These are phyloP conservation scores for Vipera latastei DNA, from an alignment of 2,797 vertebrate species.

Conservation along the genomic window DNA sequence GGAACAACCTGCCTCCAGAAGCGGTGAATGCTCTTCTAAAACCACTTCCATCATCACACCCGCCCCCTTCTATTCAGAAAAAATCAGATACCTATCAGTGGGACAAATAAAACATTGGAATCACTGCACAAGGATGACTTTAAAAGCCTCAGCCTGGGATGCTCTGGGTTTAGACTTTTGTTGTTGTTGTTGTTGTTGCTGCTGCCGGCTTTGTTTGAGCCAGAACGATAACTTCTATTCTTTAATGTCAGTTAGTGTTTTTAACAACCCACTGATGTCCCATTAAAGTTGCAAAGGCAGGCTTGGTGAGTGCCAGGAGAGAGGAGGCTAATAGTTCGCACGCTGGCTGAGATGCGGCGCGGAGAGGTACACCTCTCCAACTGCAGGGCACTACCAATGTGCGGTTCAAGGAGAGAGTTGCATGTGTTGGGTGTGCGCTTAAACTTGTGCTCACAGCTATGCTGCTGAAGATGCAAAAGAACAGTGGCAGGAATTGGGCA, in stretches of 20 bases:
- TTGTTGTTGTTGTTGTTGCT: neutral
- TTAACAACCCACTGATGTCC: constrained; percentile 50
- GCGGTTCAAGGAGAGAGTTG: neutral
- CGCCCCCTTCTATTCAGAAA: neutral
- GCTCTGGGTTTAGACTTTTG: neutral
- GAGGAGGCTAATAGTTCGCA: constrained; percentile 27
- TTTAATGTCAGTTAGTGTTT: constrained; percentile 58
- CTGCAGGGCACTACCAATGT: constrained; percentile 17
- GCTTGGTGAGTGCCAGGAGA: constrained; percentile 53
- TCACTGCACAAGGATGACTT: neutral
- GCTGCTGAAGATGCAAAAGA: neutral
- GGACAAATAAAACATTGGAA: neutral
- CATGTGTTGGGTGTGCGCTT: neutral
- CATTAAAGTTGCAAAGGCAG: constrained; percentile 54
- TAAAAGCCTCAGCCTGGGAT: neutral
- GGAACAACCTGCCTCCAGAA: too few relatives aligned
- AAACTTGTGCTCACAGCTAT: neutral
- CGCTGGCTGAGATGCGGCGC: constrained; percentile 24
- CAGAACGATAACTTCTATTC: constrained; percentile 52
- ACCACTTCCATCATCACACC: neutral
- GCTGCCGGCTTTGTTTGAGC: neutral
- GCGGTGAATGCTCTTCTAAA: too few relatives aligned
- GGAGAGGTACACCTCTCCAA: constrained; percentile 15
- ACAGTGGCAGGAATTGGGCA: neutral
- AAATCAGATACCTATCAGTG: neutral